Percentiles rank a stretch among this genome's conserved stretches.
Conservation (phyloP, 2,113 vertebrate genomes). For the Apteryx owenii region DNA sequence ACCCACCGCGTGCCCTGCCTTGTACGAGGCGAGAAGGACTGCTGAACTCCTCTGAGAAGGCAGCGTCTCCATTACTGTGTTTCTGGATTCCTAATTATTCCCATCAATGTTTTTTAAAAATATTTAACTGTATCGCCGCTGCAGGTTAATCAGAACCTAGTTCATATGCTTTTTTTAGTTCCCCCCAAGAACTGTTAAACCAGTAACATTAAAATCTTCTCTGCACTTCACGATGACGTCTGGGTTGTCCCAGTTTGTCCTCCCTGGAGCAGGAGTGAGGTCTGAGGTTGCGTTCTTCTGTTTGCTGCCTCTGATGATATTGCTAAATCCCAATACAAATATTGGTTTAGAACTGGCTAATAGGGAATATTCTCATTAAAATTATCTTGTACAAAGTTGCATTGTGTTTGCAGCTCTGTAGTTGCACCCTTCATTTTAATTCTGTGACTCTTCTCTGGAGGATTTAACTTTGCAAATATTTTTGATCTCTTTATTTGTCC, state of each 20-base stretch:
- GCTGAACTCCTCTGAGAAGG: background rate
- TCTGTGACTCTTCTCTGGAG: background rate
- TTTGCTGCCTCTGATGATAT: background rate
- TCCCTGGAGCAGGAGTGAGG: background rate
- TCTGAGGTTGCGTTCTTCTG: background rate
- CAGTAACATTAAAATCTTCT: background rate
- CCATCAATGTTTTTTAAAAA: background rate
- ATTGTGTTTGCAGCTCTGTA: background rate
- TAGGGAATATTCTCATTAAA: background rate
- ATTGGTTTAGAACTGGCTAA: background rate
- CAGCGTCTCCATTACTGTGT: background rate
- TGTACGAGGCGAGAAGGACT: background rate
- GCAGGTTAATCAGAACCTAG: background rate
- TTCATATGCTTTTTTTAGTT: background rate
- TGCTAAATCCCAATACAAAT: background rate
- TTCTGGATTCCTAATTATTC: constrained; percentile 23
- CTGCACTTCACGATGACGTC: background rate
- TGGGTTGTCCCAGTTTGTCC: background rate
- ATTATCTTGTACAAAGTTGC: background rate
- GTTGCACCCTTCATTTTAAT: background rate
- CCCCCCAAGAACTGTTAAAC: background rate
- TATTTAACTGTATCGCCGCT: background rate
- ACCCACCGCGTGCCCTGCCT: accelerated
- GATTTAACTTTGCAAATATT: constrained; percentile 9
- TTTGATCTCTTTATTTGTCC: constrained; percentile 3